Percentiles rank a stretch among this genome's conserved stretches.
Conservation (phyloP, 2,888 invertebrate genomes). For the Harpalus rufipes region DNA sequence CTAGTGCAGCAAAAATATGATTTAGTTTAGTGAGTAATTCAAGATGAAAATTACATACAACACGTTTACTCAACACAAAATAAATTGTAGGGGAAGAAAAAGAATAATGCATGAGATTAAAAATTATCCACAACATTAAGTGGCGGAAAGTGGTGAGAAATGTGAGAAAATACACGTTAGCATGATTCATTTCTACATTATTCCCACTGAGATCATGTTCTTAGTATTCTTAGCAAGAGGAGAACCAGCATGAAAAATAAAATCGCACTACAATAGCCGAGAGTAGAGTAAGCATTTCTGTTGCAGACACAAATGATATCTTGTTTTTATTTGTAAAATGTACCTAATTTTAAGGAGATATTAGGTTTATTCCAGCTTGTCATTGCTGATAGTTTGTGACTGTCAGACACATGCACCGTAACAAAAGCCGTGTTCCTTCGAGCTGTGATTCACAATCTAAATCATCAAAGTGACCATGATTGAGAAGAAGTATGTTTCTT, state of each 20-base stretch:
- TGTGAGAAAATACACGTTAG: constrained; percentile 31
- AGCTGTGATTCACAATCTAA: too few relatives aligned
- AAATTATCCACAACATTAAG: constrained; percentile 63
- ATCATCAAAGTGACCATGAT: too few relatives aligned
- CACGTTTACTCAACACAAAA: constrained; percentile 33
- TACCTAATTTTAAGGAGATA: too few relatives aligned
- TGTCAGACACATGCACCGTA: too few relatives aligned
- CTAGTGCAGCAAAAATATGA: constrained; percentile 34
- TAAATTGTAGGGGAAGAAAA: constrained; percentile 46
- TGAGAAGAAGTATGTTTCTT: too few relatives aligned
- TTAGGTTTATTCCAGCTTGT: too few relatives aligned
- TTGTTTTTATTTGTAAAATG: too few relatives aligned
- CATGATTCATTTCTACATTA: constrained; percentile 34
- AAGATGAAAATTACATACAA: constrained; percentile 45
- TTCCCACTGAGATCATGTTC: background rate
- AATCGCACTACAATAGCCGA: background rate
- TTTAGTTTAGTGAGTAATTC: constrained; percentile 37
- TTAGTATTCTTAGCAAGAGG: background rate
- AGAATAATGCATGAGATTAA: constrained; percentile 57
- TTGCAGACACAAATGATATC: too few relatives aligned
- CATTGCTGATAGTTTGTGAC: too few relatives aligned
- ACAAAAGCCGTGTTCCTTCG: too few relatives aligned
- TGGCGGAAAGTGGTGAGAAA: constrained; percentile 31
- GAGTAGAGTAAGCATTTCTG: too few relatives aligned
- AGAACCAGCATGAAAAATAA: background rate